A percentile compares a stretch with the other conserved stretches of the same genome.
These are phyloP conservation scores for Torymus aiolomorphi DNA, from an alignment of 2,888 invertebrate species.

Conservation along the genomic window DNA sequence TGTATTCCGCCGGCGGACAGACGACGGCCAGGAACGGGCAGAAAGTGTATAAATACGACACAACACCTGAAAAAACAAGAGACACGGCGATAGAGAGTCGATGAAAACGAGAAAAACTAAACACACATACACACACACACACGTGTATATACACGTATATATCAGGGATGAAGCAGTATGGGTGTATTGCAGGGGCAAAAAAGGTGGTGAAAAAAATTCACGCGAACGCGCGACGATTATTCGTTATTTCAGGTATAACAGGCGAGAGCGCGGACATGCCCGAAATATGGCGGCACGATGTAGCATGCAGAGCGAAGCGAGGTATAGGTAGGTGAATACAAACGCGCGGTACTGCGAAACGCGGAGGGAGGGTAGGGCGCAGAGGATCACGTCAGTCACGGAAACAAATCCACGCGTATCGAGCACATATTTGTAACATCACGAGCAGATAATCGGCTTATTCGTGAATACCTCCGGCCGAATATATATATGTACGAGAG, in stretches of 20 bases:
- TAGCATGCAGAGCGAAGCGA: background rate
- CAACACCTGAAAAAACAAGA: background rate
- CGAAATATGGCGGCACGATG: background rate
- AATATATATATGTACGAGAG: background rate
- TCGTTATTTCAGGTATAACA: constrained; percentile 41
- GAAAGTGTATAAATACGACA: background rate
- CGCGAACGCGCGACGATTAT: constrained; percentile 34
- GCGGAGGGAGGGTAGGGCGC: background rate
- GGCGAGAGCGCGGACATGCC: background rate
- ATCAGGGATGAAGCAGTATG: too few species aligned
- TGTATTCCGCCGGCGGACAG: background rate
- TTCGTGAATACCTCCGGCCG: constrained; percentile 32
- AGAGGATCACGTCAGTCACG: constrained; percentile 49
- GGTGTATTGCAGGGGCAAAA: too few species aligned
- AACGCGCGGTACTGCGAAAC: background rate
- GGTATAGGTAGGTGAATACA: background rate
- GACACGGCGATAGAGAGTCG: background rate
- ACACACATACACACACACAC: background rate
- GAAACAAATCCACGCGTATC: constrained; percentile 52
- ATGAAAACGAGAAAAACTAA: constrained; percentile 36
- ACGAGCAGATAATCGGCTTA: constrained; percentile 54
- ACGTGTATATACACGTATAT: too few species aligned
- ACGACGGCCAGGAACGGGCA: constrained; percentile 6
- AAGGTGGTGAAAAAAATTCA: background rate
- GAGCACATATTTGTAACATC: constrained; percentile 56